These are phyloP conservation scores for Lagocephalus sceleratus DNA, from an alignment of 2,797 vertebrate species.

Conservation along the genomic window DNA sequence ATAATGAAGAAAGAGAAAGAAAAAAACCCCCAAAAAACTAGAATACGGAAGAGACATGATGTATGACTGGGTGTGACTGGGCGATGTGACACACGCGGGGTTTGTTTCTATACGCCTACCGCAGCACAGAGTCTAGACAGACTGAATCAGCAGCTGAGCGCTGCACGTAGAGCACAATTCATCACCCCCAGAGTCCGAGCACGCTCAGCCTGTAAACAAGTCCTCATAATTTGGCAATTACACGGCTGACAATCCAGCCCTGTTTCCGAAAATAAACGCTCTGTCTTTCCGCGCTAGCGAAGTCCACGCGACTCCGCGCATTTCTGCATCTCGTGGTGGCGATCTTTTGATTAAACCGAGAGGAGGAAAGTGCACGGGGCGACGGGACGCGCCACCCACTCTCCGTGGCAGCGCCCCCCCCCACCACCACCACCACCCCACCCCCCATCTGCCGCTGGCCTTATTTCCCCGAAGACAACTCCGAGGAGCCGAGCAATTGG, in stretches of 20 bases:
- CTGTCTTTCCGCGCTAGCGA: neutral
- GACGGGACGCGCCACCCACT: slow-evolving; percentile 38
- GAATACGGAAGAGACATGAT: too few relatives aligned
- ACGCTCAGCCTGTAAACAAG: slow-evolving; percentile 6
- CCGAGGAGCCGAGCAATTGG: slow-evolving; percentile 48
- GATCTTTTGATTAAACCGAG: slow-evolving; percentile 25
- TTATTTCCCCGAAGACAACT: slow-evolving; percentile 72
- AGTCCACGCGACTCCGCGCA: slow-evolving; percentile 9
- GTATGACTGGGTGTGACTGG: neutral
- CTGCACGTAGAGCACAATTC: slow-evolving; percentile 18
- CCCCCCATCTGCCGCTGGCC: slow-evolving; percentile 30
- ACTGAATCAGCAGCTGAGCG: slow-evolving; percentile 6
- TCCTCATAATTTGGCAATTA: too few relatives aligned
- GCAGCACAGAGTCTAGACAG: slow-evolving; percentile 6
- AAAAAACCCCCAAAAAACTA: neutral
- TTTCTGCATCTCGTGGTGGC: slow-evolving; percentile 11
- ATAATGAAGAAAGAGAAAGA: neutral
- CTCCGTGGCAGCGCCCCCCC: slow-evolving; percentile 15
- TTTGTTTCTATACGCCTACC: slow-evolving; percentile 16
- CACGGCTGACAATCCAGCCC: too few relatives aligned
- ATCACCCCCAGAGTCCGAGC: neutral
- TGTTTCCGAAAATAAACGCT: too few relatives aligned
- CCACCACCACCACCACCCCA: slow-evolving; percentile 6
- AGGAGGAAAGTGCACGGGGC: slow-evolving; percentile 13
- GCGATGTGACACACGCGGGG: neutral